Percentiles rank a stretch among this genome's conserved stretches.
phyloP scores from a whole-genome alignment of 37 sponge, comb jelly and placozoan species.

The Chondrilla cf. caribensis region DNA sequence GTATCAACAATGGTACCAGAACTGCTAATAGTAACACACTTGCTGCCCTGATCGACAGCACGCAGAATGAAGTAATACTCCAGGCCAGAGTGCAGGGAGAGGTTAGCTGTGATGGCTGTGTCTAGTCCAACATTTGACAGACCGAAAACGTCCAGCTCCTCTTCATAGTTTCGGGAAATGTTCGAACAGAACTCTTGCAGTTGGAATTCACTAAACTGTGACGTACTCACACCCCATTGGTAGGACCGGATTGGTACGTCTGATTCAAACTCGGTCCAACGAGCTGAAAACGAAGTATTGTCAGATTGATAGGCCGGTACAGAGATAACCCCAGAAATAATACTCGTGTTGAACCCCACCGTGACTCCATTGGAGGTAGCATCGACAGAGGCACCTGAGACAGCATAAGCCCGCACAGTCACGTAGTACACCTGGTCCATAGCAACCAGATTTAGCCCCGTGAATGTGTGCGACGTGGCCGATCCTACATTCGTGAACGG shows the following conservation, averaged over 20 bases:
- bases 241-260: constrained; percentile 65
- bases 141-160: constrained; percentile 44
- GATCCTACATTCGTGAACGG: constrained; percentile 63
- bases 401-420: constrained; percentile 77
- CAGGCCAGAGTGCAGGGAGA: constrained; percentile 47
- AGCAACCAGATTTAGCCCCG: constrained; percentile 54
- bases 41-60: constrained; percentile 67
- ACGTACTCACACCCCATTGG: constrained; percentile 64
- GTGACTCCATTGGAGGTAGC: constrained; percentile 77
- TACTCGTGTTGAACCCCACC: constrained; percentile 35
- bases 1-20: constrained; percentile 53
- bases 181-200: constrained; percentile 46
- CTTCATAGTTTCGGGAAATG: constrained; percentile 11
- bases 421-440: constrained; percentile 50
- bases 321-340: constrained; percentile 50
- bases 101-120: constrained; percentile 17
- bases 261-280: constrained; percentile 76
- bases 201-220: background rate
- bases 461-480: constrained; percentile 42
- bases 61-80: constrained; percentile 73
- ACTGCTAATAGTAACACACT: constrained; percentile 44
- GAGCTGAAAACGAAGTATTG: constrained; percentile 23
- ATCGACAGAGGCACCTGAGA: constrained; percentile 56
- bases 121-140: constrained; percentile 41
- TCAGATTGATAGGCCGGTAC: constrained; percentile 49